A percentile compares a stretch with the other conserved stretches of the same genome.
These are phyloP conservation scores for Mylabris sibirica DNA, from an alignment of 2,888 invertebrate genomes.

Conservation along the genomic window DNA sequence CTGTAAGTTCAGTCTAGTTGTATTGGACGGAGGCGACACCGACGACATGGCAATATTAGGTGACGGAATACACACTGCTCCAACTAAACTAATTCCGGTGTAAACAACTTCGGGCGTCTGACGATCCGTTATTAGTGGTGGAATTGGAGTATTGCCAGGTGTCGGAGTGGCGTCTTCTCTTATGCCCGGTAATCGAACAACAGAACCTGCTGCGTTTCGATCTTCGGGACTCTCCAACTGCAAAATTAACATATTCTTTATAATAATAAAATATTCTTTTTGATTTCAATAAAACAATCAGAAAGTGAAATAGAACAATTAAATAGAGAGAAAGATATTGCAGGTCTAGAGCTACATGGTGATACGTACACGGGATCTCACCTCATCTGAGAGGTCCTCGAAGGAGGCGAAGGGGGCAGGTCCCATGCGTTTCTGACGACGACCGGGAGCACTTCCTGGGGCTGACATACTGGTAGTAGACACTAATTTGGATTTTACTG, in stretches of 20 bases:
- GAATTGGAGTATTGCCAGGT: slow-evolving; percentile 43
- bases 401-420: slow-evolving; percentile 94
- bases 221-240: slow-evolving; percentile 70
- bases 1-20: slow-evolving; percentile 58
- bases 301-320: slow-evolving; percentile 14
- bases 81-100: slow-evolving; percentile 56
- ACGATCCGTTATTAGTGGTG: slow-evolving; percentile 29
- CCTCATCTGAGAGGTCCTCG: slow-evolving; percentile 88
- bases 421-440: slow-evolving; percentile 80
- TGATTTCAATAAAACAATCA: slow-evolving; percentile 1
- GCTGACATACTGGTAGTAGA: slow-evolving; percentile 52
- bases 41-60: slow-evolving; percentile 49
- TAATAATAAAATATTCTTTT: neutral
- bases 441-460: slow-evolving; percentile 49
- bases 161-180: slow-evolving; percentile 62
- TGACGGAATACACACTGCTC: slow-evolving; percentile 40
- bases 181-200: slow-evolving; percentile 66
- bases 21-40: slow-evolving; percentile 45
- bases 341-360: slow-evolving; percentile 55
- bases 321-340: slow-evolving; percentile 44
- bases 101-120: slow-evolving; percentile 42
- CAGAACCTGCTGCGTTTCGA: slow-evolving; percentile 59
- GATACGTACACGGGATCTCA: slow-evolving; percentile 71
- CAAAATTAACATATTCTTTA: slow-evolving; percentile 34
- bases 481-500: slow-evolving; percentile 51